phyloP scores from a whole-genome alignment of 2,113 vertebrate genomes.

The Corythornis vintsioides region DNA sequence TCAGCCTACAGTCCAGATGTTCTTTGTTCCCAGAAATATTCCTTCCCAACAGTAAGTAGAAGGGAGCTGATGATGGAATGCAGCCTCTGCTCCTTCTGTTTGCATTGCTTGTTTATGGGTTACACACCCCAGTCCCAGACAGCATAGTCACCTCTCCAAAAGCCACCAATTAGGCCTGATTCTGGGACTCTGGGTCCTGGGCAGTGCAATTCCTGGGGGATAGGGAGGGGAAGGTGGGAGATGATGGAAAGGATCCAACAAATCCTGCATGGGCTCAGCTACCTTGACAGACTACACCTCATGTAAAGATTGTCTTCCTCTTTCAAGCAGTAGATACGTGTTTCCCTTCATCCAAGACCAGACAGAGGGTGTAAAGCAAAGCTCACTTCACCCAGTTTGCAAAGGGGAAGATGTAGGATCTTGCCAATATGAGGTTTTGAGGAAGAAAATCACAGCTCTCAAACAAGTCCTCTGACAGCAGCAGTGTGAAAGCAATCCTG shows the following conservation, averaged over 20 bases:
- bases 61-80: constrained; percentile 7
- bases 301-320: background rate
- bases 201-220: background rate
- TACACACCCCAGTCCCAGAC: background rate
- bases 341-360: background rate
- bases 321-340: background rate
- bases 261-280: rapidly evolving
- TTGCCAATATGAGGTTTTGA: background rate
- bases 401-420: background rate
- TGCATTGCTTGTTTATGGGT: background rate
- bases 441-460: background rate
- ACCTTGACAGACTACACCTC: background rate
- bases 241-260: background rate
- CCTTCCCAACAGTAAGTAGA: constrained; percentile 40
- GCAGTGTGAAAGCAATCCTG: background rate
- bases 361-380: background rate
- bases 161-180: background rate
- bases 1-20: constrained; percentile 65
- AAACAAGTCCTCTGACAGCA: background rate
- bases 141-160: background rate
- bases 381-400: background rate
- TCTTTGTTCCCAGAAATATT: constrained; percentile 70
- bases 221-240: background rate
- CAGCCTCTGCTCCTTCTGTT: background rate
- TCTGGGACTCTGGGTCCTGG: background rate